Percentiles rank a stretch among this genome's conserved stretches.
Conservation (phyloP, 2,888 invertebrate genomes). For the Physocephala rufipes region DNA sequence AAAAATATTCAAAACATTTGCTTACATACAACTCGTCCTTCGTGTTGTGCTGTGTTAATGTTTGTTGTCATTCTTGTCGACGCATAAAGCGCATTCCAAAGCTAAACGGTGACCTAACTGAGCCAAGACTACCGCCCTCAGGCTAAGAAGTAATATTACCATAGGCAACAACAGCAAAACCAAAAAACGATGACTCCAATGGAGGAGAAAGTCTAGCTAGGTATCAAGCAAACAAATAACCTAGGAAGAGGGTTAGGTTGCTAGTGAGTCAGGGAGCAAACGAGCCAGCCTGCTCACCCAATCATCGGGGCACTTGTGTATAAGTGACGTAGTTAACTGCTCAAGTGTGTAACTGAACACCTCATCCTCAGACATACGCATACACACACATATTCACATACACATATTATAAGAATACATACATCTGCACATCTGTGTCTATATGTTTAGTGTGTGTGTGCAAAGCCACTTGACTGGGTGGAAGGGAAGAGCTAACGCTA, state of each 20-base stretch:
- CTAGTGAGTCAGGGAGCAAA: not conserved
- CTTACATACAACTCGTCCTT: slow-evolving; percentile 3
- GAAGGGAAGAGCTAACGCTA: not conserved
- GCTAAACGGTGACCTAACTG: slow-evolving; percentile 29
- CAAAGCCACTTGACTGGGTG: slow-evolving; percentile 22
- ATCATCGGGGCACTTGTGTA: slow-evolving; percentile 28
- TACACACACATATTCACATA: not conserved
- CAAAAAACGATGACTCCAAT: not conserved
- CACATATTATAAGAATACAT: no score
- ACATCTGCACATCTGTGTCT: no score
- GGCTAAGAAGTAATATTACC: slow-evolving; percentile 10
- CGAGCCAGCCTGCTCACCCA: not conserved
- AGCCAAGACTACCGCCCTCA: slow-evolving; percentile 19
- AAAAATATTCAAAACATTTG: slow-evolving; percentile 35
- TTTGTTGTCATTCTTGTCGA: slow-evolving; percentile 24
- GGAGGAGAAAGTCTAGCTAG: slow-evolving; percentile 1
- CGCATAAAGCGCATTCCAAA: slow-evolving; percentile 35
- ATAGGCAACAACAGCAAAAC: slow-evolving; percentile 15
- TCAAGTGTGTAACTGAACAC: slow-evolving; percentile 36
- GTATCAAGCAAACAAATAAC: slow-evolving; percentile 31
- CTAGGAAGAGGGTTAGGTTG: slow-evolving; percentile 20
- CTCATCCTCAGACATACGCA: slow-evolving; percentile 27
- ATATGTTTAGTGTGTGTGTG: not conserved
- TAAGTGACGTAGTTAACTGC: slow-evolving; percentile 36
- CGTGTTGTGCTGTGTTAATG: slow-evolving; percentile 20